Evolutionary conservation across 1,140 invertebrate species (phyloP).

Genomic region (Penaeus vannamei): DNA sequence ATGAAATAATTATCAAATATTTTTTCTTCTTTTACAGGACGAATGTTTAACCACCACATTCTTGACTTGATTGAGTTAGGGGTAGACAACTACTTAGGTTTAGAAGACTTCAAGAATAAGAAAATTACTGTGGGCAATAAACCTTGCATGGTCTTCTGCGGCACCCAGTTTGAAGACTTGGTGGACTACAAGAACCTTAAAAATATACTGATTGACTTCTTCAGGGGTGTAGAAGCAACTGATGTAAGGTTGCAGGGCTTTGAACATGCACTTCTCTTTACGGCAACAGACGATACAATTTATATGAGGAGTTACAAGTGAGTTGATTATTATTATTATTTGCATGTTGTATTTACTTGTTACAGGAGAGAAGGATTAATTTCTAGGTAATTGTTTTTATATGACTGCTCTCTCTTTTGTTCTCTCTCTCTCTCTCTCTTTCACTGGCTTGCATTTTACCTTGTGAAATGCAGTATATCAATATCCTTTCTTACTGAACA

Average conservation of each 20-base stretch:
- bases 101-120: conserved; percentile 84
- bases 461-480: no score
- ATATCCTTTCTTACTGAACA: no score
- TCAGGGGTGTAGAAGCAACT: conserved; percentile 87
- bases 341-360: no score
- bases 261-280: conserved; percentile 93
- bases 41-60: conserved; percentile 90
- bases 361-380: no score
- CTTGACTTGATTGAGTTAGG: conserved; percentile 98
- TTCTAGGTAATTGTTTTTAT: no score
- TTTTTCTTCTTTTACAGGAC: conserved; percentile 72
- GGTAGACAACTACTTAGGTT: conserved; percentile 84
- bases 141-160: conserved; percentile 93
- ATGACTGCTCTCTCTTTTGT: background rate
- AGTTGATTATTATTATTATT: conserved; percentile 26
- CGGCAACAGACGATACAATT: conserved; percentile 85
- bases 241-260: conserved; percentile 90
- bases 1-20: background rate
- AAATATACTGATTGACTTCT: conserved; percentile 93
- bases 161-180: conserved; percentile 89
- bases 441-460: background rate
- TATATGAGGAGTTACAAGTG: conserved; percentile 89
- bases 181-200: conserved; percentile 85
- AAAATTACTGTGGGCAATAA: conserved; percentile 89
- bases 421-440: background rate